Evolutionary conservation across 2,888 invertebrate species (phyloP).

Genomic region (Matsumyia berberina): DNA sequence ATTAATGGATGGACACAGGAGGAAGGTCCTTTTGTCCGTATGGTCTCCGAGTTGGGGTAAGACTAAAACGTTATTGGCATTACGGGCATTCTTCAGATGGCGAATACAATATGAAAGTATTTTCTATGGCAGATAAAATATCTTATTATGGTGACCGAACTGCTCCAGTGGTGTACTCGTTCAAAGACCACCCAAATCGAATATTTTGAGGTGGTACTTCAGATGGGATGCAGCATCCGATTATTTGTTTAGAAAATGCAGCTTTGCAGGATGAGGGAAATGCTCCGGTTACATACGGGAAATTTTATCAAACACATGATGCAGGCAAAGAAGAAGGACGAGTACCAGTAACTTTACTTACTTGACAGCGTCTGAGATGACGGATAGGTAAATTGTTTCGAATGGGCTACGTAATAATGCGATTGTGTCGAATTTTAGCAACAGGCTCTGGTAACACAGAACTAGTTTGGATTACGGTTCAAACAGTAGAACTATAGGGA

Average conservation of each 20-base stretch:
- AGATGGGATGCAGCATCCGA: not conserved
- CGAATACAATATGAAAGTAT: conserved; percentile 38
- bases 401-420: too few species aligned
- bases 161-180: not conserved
- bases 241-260: not conserved
- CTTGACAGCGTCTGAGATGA: too few species aligned
- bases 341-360: too few species aligned
- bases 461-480: too few species aligned
- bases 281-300: not conserved
- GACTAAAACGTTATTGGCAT: conserved; percentile 44
- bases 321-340: too few species aligned
- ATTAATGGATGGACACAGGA: conserved; percentile 57
- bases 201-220: conserved; percentile 8
- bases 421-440: too few species aligned
- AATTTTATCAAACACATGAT: too few species aligned
- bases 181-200: not conserved
- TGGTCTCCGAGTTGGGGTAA: not conserved
- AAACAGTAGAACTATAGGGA: too few species aligned
- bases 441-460: too few species aligned
- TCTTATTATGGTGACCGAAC: conserved; percentile 7
- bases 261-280: not conserved
- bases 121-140: conserved; percentile 21
- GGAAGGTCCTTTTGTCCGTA: conserved; percentile 11
- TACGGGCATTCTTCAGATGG: conserved; percentile 52
- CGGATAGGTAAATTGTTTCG: too few species aligned